Evolutionary conservation across 2,113 vertebrate species (phyloP).

Genomic region (Anguilla japonica): DNA sequence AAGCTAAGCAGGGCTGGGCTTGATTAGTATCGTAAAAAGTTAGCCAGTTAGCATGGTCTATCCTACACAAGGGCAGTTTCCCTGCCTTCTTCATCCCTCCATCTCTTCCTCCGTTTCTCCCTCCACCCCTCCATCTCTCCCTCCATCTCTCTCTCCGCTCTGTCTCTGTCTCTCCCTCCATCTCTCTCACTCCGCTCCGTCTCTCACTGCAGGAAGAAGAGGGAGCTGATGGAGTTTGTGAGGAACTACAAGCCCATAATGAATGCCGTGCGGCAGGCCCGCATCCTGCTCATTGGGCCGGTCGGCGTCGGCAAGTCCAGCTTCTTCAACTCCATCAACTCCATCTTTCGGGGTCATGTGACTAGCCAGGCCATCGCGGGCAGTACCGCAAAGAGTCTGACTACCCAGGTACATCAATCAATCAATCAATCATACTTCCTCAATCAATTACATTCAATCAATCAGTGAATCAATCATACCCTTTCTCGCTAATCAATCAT

Average conservation of each 20-base stretch:
- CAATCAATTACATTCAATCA: neutral
- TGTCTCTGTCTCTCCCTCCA: no score
- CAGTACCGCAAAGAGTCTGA: constrained; percentile 61
- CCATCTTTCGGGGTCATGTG: constrained; percentile 64
- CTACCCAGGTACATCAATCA: constrained; percentile 49
- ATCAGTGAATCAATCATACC: neutral
- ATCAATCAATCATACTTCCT: neutral
- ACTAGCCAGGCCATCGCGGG: constrained; percentile 63
- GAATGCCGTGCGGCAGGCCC: constrained; percentile 49
- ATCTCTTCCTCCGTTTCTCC: no score
- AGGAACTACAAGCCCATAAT: constrained; percentile 54
- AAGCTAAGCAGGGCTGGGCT: no score
- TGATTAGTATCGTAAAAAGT: no score
- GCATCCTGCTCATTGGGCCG: constrained; percentile 70
- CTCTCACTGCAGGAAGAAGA: neutral
- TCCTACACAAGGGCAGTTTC: no score
- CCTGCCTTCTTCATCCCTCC: no score
- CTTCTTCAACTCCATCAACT: constrained; percentile 78
- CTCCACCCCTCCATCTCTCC: no score
- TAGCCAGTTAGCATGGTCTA: no score
- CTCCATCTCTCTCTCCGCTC: no score
- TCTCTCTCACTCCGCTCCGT: no score
- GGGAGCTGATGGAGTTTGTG: constrained; percentile 57
- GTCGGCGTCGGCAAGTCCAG: constrained; percentile 70
- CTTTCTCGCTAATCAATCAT: no score